These are phyloP conservation scores for Hippocampus guttulatus DNA, from an alignment of 2,113 vertebrate genomes.

Conservation along the genomic window DNA sequence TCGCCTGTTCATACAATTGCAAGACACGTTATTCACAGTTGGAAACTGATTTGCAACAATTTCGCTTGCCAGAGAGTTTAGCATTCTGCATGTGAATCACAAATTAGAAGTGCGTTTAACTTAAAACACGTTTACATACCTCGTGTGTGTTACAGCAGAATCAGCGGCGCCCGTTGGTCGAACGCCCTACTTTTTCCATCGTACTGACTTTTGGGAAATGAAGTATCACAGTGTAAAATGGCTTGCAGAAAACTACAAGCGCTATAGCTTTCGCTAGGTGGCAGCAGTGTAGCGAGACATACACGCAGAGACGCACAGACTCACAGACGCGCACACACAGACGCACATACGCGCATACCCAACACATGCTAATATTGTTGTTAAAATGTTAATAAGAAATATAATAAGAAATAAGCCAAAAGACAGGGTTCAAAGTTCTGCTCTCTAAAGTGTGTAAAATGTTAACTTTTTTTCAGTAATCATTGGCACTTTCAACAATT, in stretches of 20 bases:
- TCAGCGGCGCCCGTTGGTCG: not conserved
- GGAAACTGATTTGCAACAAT: rapidly evolving
- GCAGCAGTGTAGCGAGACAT: conserved; percentile 21
- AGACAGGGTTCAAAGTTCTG: too few relatives aligned
- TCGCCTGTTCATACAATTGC: not conserved
- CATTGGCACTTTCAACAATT: too few relatives aligned
- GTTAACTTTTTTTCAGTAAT: too few relatives aligned
- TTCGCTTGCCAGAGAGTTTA: rapidly evolving
- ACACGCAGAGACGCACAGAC: too few relatives aligned
- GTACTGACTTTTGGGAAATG: conserved; percentile 35
- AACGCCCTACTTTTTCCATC: not conserved
- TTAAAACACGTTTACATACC: conserved; percentile 8
- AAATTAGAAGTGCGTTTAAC: rapidly evolving
- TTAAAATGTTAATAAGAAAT: too few relatives aligned
- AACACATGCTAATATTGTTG: too few relatives aligned
- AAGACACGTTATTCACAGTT: rapidly evolving
- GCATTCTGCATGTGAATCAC: rapidly evolving
- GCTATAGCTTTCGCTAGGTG: conserved; percentile 24
- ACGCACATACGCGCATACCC: too few relatives aligned
- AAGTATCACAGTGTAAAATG: conserved; percentile 13
- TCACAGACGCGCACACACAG: too few relatives aligned
- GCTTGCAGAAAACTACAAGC: not conserved
- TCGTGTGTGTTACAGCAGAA: not conserved
- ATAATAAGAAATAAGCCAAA: too few relatives aligned
- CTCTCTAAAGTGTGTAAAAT: too few relatives aligned